Conservation (phyloP, 2,888 invertebrate species). For the Pollenia griseotomentosa region DNA sequence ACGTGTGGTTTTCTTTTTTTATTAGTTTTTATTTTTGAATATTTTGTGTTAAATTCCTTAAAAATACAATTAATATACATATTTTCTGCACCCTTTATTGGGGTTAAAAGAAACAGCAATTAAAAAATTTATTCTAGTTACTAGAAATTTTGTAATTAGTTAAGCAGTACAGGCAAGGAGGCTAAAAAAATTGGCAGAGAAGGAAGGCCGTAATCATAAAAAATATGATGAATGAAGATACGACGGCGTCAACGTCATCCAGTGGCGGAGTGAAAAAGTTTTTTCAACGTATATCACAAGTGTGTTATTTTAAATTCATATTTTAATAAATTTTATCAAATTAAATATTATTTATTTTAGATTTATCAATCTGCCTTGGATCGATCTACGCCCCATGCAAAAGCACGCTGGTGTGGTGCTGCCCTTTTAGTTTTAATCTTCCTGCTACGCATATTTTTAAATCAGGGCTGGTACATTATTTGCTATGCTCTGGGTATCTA, state of each 20-base stretch:
- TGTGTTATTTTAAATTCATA: conserved; percentile 66
- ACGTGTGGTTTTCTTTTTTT: conserved; percentile 67
- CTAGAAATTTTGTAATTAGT: conserved; percentile 48
- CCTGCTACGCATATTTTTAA: conserved; percentile 91
- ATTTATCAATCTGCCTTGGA: conserved; percentile 93
- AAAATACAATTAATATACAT: conserved; percentile 18
- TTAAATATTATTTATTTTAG: conserved; percentile 74
- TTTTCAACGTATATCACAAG: conserved; percentile 84
- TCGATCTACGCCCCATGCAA: conserved; percentile 92
- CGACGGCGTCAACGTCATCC: conserved; percentile 78
- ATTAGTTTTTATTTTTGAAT: conserved; percentile 44
- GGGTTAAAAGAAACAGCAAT: conserved; percentile 36
- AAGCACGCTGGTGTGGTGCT: conserved; percentile 92
- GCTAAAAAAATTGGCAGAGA: conserved; percentile 36
- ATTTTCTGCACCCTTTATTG: conserved; percentile 52
- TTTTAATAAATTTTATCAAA: neutral
- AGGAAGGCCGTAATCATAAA: conserved; percentile 51
- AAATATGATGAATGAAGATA: conserved; percentile 84
- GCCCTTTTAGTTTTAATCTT: conserved; percentile 89
- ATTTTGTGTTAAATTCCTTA: conserved; percentile 55
- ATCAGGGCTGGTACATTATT: conserved; percentile 99
- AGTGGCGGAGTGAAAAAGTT: conserved; percentile 82
- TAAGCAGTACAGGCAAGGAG: conserved; percentile 34
- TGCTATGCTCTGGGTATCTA: conserved; percentile 99
- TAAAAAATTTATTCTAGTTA: conserved; percentile 36